Percentiles rank a stretch among this genome's conserved stretches.
Evolutionary conservation across 2,113 vertebrate genomes (phyloP).

Genomic region (Myotis brandtii): DNA sequence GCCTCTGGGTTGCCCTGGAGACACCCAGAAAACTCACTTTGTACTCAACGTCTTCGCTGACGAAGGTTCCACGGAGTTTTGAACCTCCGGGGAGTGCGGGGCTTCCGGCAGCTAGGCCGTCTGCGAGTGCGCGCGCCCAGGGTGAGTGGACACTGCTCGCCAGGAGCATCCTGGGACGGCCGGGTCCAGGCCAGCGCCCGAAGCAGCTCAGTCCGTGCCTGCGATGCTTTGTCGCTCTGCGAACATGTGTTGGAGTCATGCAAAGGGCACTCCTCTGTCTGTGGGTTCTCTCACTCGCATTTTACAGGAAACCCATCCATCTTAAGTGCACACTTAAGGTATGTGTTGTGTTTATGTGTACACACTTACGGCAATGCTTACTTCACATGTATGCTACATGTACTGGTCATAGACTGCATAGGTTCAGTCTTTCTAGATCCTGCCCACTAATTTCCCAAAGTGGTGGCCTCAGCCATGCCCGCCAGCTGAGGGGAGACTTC

Average conservation of each 20-base stretch:
- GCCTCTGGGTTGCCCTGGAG: background rate
- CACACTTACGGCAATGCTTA: too few species aligned
- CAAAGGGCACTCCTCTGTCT: too few species aligned
- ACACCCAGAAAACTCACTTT: background rate
- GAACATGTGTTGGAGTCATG: background rate
- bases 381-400: too few species aligned
- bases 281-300: fast-evolving
- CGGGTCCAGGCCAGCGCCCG: too few species aligned
- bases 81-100: background rate
- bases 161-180: too few species aligned
- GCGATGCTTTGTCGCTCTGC: background rate
- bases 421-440: background rate
- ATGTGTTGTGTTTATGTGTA: too few species aligned
- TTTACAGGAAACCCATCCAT: background rate
- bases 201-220: too few species aligned
- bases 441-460: background rate
- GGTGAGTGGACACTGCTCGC: too few species aligned
- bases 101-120: background rate
- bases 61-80: background rate
- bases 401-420: background rate
- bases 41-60: background rate
- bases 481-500: too few species aligned
- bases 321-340: background rate
- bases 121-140: too few species aligned
- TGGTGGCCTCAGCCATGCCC: background rate